Evolutionary conservation across 2,797 vertebrate genomes (phyloP).

Genomic region (Sebastolobus alascanus): DNA sequence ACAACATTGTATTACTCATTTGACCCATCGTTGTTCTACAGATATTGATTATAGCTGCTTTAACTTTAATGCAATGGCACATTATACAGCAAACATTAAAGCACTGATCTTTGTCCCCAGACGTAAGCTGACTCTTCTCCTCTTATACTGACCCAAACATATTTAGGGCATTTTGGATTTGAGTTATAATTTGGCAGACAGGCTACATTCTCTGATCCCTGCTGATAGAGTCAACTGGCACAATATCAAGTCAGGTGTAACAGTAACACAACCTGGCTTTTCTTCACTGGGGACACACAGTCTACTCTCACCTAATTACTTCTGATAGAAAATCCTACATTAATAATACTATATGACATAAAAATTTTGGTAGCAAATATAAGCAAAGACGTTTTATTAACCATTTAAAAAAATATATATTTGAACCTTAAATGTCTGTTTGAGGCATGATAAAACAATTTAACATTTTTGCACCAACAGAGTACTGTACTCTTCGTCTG

Average conservation of each 20-base stretch:
- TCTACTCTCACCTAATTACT: background rate
- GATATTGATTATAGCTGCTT: background rate
- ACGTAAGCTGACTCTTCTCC: conserved; percentile 13
- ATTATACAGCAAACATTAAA: conserved; percentile 5
- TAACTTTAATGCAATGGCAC: background rate
- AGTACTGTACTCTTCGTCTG: conserved; percentile 2
- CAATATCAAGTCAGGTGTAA: conserved; percentile 65
- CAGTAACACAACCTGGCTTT: conserved; percentile 62
- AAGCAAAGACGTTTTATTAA: background rate
- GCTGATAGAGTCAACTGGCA: conserved; percentile 71
- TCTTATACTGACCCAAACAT: conserved; percentile 36
- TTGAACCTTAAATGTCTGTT: background rate
- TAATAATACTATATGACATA: background rate
- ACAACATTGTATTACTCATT: background rate
- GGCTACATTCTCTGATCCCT: conserved; percentile 72
- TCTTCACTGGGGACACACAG: conserved; percentile 34
- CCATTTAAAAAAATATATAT: background rate
- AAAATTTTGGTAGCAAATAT: background rate
- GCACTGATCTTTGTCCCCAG: conserved; percentile 24
- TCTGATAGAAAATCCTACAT: background rate
- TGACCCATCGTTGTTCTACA: background rate
- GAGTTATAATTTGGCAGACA: conserved; percentile 71
- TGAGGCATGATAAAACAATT: background rate
- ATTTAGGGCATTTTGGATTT: conserved; percentile 67
- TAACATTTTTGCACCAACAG: background rate